Base-by-base conservation (phyloP, 2,888 invertebrate species). In the Ormia ochracea region DNA sequence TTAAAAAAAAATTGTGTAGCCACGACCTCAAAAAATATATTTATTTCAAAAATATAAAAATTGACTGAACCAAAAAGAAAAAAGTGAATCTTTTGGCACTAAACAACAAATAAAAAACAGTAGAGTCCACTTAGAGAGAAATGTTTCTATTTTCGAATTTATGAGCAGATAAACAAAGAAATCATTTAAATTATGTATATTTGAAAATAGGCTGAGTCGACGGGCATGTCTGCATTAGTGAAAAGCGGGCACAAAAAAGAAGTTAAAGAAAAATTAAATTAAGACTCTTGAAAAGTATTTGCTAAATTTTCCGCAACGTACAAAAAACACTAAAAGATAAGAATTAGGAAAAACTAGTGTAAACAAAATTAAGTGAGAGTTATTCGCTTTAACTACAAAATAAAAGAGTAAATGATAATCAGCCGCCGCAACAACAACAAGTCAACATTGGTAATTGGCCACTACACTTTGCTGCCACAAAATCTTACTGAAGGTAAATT, bases 401-500 rank as follows among this genome's bases (percentile, higher is more conserved):
- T 26, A n/a, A 31, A 54, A 58, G 6, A 69, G 38, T 41, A 68
- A 36, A 31, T 59, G 33, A 17, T 65, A 58, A 54, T 63, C 58
- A 54, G 56, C 61, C 68, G 36, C n/a, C 38, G 61, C 59, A 61
- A 54, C 28, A 69, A 45, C 33, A 54, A 48, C n/a, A n/a, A 28
- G 17, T 33, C 14, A 41, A 23, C 43, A 23, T n/a, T 7, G 19
- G 4, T 4, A 14, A 33, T n/a, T 31, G n/a, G 19, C 12, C 28
- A 31, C 10, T 45, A 4, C 7, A 10, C 21, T 19, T 41, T 38
- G 52, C 54, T 4, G 56, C 17, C 41, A 52, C 10, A 31, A 38
- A 50, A 54, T 61, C 41, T 17, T 61, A 12, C 61, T 63, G 54
- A 69, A 69, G 76, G 76, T 76, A 76, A 76, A 54, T 68, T 54